Base-by-base conservation (phyloP, 1,140 invertebrate species). In the Aphaenogaster ashmeadi region DNA sequence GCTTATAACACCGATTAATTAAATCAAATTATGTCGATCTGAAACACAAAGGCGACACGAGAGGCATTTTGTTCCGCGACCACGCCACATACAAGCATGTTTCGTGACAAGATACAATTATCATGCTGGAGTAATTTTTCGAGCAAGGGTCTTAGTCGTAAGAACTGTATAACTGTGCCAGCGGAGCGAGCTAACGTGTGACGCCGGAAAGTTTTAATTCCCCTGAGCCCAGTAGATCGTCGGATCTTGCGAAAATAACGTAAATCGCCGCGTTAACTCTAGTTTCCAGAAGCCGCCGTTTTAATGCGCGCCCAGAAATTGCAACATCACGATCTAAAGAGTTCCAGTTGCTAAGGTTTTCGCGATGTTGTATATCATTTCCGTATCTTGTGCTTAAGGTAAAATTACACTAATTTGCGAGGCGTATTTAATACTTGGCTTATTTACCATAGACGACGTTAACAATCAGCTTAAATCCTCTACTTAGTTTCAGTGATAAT, bases 161-260 rank as follows among this genome's bases (percentile, higher is more conserved):
- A 83, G 67, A 84, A 75, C 21, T 71, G 67, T 83, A 74, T 41
- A 84, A 84, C 67, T 58, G 67, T 83, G 80, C 80, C 54, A 74
- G 27, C 79, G 21, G 50, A 54, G 64, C 33, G 54, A 58, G 47
- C 80, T 84, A 84, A 75, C 50, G 67, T 74, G 80, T 74, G 80
- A 83, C 80, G 80, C 41, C n/a, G 80, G 54, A 75, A 84, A 84
- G 80, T 84, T 84, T 84, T 84, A 84, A 84, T 84, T 84, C 69
- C 69, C n/a, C n/a, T n/a, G 56, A 74, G 80, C 80, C 18, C 54
- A 36, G 27, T 84, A 74, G 80, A 84, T 83, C 41, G 79, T 58
- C 50, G 66, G 79, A 58, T 84, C 54, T 84, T n/a, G 54, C 44
- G 80, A 74, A 60, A 84, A 84, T 84, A 84, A 75, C 80, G 69